phyloP scores from a whole-genome alignment of 35 echinoderm and acorn worm species.

The Eucidaris tribuloides region DNA sequence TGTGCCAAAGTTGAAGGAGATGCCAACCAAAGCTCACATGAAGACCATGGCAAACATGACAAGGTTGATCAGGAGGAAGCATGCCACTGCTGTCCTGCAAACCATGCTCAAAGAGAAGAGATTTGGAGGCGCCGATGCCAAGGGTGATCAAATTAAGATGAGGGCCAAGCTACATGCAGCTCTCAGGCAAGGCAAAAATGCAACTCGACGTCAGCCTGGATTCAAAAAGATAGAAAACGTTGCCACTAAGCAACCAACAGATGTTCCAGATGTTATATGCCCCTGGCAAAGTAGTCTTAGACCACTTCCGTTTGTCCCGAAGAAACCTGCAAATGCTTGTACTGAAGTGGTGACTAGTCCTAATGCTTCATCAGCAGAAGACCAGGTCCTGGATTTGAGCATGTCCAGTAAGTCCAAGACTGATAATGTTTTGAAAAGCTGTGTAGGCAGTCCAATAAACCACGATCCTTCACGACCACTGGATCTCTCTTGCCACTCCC shows the following conservation, averaged over 20 bases:
- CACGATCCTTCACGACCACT: not conserved
- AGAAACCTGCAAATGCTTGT: not conserved
- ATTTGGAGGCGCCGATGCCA: not conserved
- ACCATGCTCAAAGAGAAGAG: constrained; percentile 6
- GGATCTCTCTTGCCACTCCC: constrained; percentile 16
- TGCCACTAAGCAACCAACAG: not conserved
- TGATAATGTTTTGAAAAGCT: too few species aligned
- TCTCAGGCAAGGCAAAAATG: not conserved
- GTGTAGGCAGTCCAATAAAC: too few species aligned
- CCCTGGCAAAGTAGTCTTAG: constrained; percentile 4
- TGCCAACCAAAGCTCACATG: constrained; percentile 13
- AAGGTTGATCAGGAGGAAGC: constrained; percentile 3
- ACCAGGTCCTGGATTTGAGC: not conserved
- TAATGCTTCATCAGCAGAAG: not conserved
- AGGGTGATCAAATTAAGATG: not conserved
- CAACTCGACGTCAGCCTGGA: not conserved
- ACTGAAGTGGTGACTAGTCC: not conserved
- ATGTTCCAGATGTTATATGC: not conserved
- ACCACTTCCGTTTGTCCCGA: not conserved
- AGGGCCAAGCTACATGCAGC: constrained; percentile 17
- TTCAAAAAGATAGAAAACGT: constrained; percentile 12
- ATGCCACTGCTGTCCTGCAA: constrained; percentile 14
- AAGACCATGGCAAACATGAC: constrained; percentile 19
- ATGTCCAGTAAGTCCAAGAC: constrained; percentile 1
- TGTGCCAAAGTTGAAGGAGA: not conserved